phyloP scores from a whole-genome alignment of 2,113 vertebrate genomes.

The Trogon surrucura region DNA sequence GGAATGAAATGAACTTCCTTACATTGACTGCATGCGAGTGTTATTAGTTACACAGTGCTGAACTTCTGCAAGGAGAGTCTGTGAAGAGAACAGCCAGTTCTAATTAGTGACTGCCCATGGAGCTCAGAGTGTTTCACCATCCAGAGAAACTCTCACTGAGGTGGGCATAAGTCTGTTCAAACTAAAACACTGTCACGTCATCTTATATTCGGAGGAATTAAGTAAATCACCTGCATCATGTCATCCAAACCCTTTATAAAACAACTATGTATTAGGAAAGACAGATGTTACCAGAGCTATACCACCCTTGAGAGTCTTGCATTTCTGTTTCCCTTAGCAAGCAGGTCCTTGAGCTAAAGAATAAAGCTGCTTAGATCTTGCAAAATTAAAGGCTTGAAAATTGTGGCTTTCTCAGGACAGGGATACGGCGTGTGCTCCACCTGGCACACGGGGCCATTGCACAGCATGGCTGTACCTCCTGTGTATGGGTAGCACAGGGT shows the following conservation, averaged over 20 bases:
- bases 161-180: neutral
- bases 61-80: neutral
- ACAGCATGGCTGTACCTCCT: neutral
- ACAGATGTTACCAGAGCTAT: neutral
- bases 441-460: neutral
- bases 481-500: accelerated
- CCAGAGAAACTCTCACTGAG: neutral
- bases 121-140: neutral
- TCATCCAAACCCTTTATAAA: neutral
- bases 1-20: neutral
- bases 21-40: neutral
- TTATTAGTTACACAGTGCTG: neutral
- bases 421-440: neutral
- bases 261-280: neutral
- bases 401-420: neutral
- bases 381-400: neutral
- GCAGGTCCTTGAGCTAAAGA: neutral
- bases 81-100: neutral
- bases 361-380: neutral
- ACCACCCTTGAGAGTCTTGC: neutral
- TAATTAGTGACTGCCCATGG: neutral
- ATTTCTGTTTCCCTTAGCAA: neutral
- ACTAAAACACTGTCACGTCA: neutral
- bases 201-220: neutral
- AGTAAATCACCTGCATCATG: neutral